Evolutionary conservation across 2,888 invertebrate genomes (phyloP), one percentile per base, ranked within the genome.

Genomic region (Tinea pellionella): DNA sequence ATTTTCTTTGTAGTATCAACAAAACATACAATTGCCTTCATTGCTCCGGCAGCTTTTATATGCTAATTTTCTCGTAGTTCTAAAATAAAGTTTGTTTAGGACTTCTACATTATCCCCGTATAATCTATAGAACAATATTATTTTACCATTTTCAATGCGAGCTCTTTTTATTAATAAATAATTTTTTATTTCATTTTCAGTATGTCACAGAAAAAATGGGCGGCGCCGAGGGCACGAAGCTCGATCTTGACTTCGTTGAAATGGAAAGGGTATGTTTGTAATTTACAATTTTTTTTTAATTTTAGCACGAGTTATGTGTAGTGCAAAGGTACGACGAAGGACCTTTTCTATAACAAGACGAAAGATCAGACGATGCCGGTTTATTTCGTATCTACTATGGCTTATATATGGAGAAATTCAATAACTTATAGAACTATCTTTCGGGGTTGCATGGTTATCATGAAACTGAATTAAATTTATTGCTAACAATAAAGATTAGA

Each of bases 131-230:
- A 37, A 37, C 37, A 37, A 37, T 37, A 37, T 37, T 37, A 37
- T 37, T 37, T 2, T 37, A 6, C 9, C 37, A 37, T 37, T 37
- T 37, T 37, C 37, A 37, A 12, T 37, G 37, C 37, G 37, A n/a
- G n/a, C n/a, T n/a, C n/a, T n/a, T 37, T 6, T 37, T 37, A 6
- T 37, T n/a, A n/a, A 6, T 37, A 37, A 37, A 47, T 47, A 1
- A 53, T 19, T 3, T 30, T 57, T n/a, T n/a, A n/a, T n/a, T 69
- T 65, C 73, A 71, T 74, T 92, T 91, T 62, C 90, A 98, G 97
- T 99, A 98, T 92, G 95, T 99, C 91, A 98, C 98, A 78, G 99
- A 99, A 88, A 99, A 99, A 89, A 98, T 99, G 93, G 99, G 99
- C 65, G 98, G 99, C 80, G 99, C 98, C 67, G 99, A 99, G 88